Evolutionary conservation across 2,113 vertebrate genomes (phyloP).

Genomic region (Raja brachyura): DNA sequence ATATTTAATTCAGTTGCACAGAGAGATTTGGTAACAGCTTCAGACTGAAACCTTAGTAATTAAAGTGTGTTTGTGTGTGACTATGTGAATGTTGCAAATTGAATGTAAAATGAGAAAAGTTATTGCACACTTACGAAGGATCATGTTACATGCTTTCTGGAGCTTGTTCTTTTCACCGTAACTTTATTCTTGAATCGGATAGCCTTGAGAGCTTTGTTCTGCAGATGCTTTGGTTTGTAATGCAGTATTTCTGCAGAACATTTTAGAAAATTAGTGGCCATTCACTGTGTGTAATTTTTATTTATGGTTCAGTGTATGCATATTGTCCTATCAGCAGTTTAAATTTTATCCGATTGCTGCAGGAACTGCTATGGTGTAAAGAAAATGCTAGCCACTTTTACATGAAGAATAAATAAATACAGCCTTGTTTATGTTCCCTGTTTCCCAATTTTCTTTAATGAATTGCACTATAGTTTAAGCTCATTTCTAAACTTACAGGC

Average conservation of each 20-base stretch:
- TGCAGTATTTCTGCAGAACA: background rate
- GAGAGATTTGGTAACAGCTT: constrained; percentile 4
- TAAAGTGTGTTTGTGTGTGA: constrained; percentile 28
- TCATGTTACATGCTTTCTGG: background rate
- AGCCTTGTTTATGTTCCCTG: background rate
- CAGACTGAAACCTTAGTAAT: constrained; percentile 12
- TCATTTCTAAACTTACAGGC: background rate
- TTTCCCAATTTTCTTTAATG: background rate
- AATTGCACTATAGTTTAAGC: background rate
- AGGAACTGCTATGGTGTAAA: background rate
- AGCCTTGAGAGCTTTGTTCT: background rate
- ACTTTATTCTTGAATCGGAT: background rate
- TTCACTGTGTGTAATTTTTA: background rate
- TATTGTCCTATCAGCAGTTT: background rate
- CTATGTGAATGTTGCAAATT: constrained; percentile 23
- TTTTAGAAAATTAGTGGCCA: constrained; percentile 7
- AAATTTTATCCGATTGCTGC: background rate
- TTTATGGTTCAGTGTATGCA: background rate
- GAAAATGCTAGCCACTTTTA: background rate
- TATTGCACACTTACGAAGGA: constrained; percentile 31
- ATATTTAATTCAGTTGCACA: constrained; percentile 6
- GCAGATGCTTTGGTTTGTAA: background rate
- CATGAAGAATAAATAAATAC: background rate
- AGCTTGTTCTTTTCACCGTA: background rate
- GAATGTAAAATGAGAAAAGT: constrained; percentile 20